Percentiles rank a stretch among this genome's conserved stretches.
These are phyloP conservation scores for Pseudopipra pipra DNA, from an alignment of 2,113 vertebrate species.

Conservation along the genomic window DNA sequence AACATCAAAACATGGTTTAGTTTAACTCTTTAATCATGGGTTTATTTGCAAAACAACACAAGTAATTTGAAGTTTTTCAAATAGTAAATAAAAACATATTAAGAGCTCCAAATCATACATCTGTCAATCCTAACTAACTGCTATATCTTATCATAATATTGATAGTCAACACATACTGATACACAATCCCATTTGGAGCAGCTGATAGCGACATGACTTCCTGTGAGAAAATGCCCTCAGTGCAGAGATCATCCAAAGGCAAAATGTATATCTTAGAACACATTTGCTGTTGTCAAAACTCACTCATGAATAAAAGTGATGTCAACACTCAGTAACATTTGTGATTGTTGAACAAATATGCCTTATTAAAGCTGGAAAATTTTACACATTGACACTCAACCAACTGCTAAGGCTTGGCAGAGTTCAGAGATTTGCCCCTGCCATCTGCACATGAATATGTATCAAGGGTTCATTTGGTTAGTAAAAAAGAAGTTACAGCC, in stretches of 20 bases:
- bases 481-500: background rate
- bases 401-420: background rate
- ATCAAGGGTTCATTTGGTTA: background rate
- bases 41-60: background rate
- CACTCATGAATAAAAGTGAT: background rate
- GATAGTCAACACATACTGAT: background rate
- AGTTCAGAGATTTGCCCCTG: background rate
- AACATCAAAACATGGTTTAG: background rate
- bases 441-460: conserved; percentile 14
- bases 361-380: background rate
- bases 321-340: background rate
- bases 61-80: background rate
- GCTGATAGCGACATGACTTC: background rate
- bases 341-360: background rate
- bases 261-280: background rate
- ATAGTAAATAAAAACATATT: background rate
- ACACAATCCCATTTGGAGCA: background rate
- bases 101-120: background rate
- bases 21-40: background rate
- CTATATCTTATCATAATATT: background rate
- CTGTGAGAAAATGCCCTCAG: background rate
- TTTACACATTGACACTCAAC: background rate
- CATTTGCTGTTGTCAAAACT: background rate
- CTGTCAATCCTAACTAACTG: background rate
- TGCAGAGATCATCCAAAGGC: background rate